phyloP scores from a whole-genome alignment of 64 coral and sea anemone genomes.

The Catalaphyllia jardinei region DNA sequence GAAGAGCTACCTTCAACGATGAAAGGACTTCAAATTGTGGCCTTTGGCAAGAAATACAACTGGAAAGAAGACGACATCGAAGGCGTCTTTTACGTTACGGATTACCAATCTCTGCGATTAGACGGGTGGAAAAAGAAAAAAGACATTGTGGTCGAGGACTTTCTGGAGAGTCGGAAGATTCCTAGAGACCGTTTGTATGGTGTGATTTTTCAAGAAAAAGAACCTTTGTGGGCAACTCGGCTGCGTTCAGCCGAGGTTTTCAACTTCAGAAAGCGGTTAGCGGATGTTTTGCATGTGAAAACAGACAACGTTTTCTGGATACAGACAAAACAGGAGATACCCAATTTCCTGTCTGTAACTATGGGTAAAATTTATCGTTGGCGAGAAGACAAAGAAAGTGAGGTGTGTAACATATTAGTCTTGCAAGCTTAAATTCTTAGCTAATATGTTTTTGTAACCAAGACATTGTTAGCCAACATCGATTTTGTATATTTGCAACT shows the following conservation, averaged over 20 bases:
- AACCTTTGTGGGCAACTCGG: constrained; percentile 75
- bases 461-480: no score
- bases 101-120: constrained; percentile 69
- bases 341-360: constrained; percentile 36
- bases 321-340: constrained; percentile 40
- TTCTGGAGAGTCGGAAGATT: constrained; percentile 50
- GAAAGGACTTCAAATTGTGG: constrained; percentile 71
- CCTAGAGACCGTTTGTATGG: constrained; percentile 54
- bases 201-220: constrained; percentile 72
- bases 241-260: constrained; percentile 81
- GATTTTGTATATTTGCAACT: no score
- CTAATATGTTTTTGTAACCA: neutral
- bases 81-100: constrained; percentile 75
- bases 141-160: constrained; percentile 76
- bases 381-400: constrained; percentile 77
- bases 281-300: constrained; percentile 49
- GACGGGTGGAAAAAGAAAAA: constrained; percentile 66
- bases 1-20: constrained; percentile 59
- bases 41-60: constrained; percentile 86
- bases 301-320: constrained; percentile 62
- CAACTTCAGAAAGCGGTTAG: constrained; percentile 89
- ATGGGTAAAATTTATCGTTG: constrained; percentile 71
- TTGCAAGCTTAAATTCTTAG: neutral
- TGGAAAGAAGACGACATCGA: constrained; percentile 77
- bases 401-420: constrained; percentile 55